Evolutionary conservation across 2,888 invertebrate genomes (phyloP).

Genomic region (Rugalucina vietnamica): DNA sequence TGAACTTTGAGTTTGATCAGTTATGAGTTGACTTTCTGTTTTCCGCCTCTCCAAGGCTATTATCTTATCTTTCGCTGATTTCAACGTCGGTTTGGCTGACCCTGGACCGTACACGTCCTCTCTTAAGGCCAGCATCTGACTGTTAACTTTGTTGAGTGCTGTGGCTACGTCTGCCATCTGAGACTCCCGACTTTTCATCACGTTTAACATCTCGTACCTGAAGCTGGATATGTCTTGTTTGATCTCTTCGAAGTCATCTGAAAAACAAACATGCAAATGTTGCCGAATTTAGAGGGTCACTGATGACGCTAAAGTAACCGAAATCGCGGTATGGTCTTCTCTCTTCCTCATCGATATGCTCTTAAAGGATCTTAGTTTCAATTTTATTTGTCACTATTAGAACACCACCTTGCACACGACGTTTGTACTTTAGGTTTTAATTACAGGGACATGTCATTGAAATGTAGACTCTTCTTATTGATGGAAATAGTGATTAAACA

Average conservation of each 20-base stretch:
- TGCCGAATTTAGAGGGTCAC: too few species aligned
- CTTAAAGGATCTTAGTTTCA: too few species aligned
- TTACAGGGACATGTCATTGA: too few species aligned
- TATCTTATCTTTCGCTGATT: neutral
- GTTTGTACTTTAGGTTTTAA: too few species aligned
- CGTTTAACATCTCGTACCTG: constrained; percentile 79
- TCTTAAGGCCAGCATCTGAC: neutral
- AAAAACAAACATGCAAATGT: neutral
- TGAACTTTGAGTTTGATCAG: neutral
- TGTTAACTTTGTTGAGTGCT: neutral
- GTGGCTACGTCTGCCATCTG: constrained; percentile 42
- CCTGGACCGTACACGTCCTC: neutral
- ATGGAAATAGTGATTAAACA: too few species aligned
- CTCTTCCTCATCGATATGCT: too few species aligned
- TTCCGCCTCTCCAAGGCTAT: neutral
- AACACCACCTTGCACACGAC: too few species aligned
- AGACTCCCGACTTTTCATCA: constrained; percentile 64
- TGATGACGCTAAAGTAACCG: too few species aligned
- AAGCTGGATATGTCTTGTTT: constrained; percentile 81
- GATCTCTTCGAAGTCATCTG: constrained; percentile 76
- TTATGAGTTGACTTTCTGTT: neutral
- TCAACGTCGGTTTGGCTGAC: neutral
- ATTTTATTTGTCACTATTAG: too few species aligned
- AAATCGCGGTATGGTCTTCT: too few species aligned
- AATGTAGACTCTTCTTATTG: too few species aligned